These are phyloP conservation scores for Hemitrygon akajei DNA, from an alignment of 2,797 vertebrate genomes.

Conservation along the genomic window DNA sequence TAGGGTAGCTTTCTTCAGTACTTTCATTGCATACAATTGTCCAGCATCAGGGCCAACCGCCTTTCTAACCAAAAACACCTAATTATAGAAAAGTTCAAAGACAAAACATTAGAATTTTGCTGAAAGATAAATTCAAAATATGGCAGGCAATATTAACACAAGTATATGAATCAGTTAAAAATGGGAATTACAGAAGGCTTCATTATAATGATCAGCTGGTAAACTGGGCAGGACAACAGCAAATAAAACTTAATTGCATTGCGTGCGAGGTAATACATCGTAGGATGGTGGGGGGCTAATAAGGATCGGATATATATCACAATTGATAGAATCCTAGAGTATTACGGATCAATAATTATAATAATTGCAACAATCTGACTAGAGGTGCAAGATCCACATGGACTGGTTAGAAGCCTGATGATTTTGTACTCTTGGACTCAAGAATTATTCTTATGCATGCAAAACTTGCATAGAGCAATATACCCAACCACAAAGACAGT, in stretches of 20 bases:
- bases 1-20: slow-evolving; percentile 94
- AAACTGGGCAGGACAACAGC: too few species aligned
- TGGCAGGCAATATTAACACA: not conserved
- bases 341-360: not conserved
- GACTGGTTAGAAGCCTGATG: not conserved
- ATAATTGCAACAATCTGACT: not conserved
- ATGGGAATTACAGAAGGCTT: too few species aligned
- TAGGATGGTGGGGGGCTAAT: too few species aligned
- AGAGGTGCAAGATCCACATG: too few species aligned
- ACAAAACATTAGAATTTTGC: not conserved
- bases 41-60: slow-evolving; percentile 86
- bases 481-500: too few species aligned
- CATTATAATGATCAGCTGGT: too few species aligned
- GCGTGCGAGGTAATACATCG: too few species aligned
- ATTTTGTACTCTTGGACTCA: not conserved
- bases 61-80: slow-evolving; percentile 97
- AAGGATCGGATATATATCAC: too few species aligned
- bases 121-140: not conserved
- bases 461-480: too few species aligned
- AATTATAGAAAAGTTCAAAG: slow-evolving; percentile 38
- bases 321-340: too few species aligned
- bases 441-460: not conserved
- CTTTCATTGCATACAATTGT: slow-evolving; percentile 99
- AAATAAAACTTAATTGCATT: too few species aligned
- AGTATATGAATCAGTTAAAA: not conserved